Conservation (phyloP, 2,888 invertebrate genomes). For the Lomographa bimaculata region DNA sequence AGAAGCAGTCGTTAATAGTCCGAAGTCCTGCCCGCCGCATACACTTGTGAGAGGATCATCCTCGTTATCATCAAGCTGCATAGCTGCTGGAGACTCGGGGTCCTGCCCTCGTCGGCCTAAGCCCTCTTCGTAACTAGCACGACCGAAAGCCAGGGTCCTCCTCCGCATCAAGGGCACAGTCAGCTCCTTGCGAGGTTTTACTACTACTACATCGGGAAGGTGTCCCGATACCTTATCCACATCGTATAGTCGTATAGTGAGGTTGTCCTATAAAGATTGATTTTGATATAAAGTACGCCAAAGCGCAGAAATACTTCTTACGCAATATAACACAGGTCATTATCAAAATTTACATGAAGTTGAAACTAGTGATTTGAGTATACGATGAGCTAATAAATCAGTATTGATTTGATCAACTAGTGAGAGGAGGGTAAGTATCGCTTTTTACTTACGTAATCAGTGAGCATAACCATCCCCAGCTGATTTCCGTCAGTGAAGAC, state of each 20-base stretch:
- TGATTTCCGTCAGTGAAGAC: slow-evolving; percentile 75
- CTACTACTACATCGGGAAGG: slow-evolving; percentile 42
- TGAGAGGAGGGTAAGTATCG: too few relatives aligned
- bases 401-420: too few relatives aligned
- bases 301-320: too few relatives aligned
- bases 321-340: too few relatives aligned
- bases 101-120: slow-evolving; percentile 54
- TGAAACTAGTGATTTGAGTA: too few relatives aligned
- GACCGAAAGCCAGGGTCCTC: slow-evolving; percentile 64
- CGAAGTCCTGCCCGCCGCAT: slow-evolving; percentile 95
- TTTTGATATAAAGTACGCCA: too few relatives aligned
- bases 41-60: slow-evolving; percentile 92
- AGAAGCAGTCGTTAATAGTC: slow-evolving; percentile 90
- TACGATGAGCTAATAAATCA: too few relatives aligned
- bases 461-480: slow-evolving; percentile 77
- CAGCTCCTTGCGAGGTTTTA: slow-evolving; percentile 59
- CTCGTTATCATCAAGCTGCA: slow-evolving; percentile 83
- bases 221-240: slow-evolving; percentile 50
- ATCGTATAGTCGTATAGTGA: slow-evolving; percentile 68
- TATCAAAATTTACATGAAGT: too few relatives aligned
- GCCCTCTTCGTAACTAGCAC: slow-evolving; percentile 68
- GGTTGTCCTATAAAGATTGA: slow-evolving; percentile 54
- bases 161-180: slow-evolving; percentile 66
- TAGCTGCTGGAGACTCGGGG: slow-evolving; percentile 77
- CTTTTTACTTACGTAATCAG: slow-evolving; percentile 28